These are phyloP conservation scores for Odocoileus virginianus DNA, from an alignment of 2,113 vertebrate species.

Conservation along the genomic window DNA sequence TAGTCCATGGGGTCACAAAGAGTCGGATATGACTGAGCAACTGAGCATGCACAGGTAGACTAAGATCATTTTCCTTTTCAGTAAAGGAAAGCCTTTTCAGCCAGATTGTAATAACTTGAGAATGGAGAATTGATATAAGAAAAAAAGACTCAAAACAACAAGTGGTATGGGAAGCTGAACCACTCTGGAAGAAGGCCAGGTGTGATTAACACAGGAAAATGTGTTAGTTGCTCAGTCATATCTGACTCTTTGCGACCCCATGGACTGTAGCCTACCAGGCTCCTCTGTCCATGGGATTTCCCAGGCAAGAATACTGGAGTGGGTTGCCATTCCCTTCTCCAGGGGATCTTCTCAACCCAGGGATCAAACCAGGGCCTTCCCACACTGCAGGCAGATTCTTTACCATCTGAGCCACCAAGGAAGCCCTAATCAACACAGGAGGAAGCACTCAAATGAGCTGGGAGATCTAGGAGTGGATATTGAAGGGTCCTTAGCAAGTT, in stretches of 20 bases:
- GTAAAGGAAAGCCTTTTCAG: background rate
- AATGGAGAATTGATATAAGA: background rate
- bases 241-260: background rate
- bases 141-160: background rate
- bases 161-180: background rate
- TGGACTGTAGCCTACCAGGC: background rate
- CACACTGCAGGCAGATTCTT: background rate
- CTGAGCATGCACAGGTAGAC: background rate
- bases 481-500: background rate
- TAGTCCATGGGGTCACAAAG: background rate
- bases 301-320: background rate
- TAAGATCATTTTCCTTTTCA: background rate
- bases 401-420: background rate
- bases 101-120: background rate
- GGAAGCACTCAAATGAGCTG: background rate
- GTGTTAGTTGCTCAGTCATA: background rate
- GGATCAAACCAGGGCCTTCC: background rate
- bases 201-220: background rate
- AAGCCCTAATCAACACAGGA: background rate
- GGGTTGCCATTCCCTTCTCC: background rate
- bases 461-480: background rate
- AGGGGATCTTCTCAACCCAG: background rate
- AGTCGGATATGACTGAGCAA: background rate
- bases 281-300: background rate
- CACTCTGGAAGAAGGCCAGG: background rate